phyloP scores from a whole-genome alignment of 2,888 invertebrate genomes.

The Ophion costatus region DNA sequence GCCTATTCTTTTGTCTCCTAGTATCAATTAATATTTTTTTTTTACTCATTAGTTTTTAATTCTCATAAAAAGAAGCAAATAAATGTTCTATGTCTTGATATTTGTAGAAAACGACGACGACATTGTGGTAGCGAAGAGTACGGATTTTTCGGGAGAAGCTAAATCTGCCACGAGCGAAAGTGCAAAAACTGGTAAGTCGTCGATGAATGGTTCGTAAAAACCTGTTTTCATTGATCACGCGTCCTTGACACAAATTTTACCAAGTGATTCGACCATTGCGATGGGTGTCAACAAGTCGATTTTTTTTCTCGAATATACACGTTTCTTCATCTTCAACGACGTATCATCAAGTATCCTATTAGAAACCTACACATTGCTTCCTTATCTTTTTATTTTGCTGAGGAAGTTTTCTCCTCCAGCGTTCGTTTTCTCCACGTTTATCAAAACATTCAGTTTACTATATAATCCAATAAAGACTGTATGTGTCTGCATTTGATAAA shows the following conservation, averaged over 20 bases:
- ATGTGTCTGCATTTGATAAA: too few species aligned
- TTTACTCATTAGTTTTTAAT: not conserved
- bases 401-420: not conserved
- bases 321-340: not conserved
- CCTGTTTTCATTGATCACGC: constrained; percentile 24
- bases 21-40: not conserved
- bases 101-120: constrained; percentile 72
- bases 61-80: not conserved
- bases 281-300: not conserved
- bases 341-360: not conserved
- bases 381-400: not conserved
- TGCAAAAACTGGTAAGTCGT: constrained; percentile 36
- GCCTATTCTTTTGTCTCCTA: not conserved
- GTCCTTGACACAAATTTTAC: constrained; percentile 22
- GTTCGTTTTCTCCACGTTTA: too few species aligned
- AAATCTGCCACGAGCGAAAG: constrained; percentile 40
- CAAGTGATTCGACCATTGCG: not conserved
- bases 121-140: constrained; percentile 50
- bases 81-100: constrained; percentile 8
- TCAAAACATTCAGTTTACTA: too few species aligned
- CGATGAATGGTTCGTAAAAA: constrained; percentile 28
- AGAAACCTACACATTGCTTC: not conserved
- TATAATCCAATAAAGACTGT: too few species aligned
- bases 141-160: not conserved
- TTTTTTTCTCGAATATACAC: not conserved